phyloP scores from a whole-genome alignment of 2,113 vertebrate genomes.

The Crotalus viridis region DNA sequence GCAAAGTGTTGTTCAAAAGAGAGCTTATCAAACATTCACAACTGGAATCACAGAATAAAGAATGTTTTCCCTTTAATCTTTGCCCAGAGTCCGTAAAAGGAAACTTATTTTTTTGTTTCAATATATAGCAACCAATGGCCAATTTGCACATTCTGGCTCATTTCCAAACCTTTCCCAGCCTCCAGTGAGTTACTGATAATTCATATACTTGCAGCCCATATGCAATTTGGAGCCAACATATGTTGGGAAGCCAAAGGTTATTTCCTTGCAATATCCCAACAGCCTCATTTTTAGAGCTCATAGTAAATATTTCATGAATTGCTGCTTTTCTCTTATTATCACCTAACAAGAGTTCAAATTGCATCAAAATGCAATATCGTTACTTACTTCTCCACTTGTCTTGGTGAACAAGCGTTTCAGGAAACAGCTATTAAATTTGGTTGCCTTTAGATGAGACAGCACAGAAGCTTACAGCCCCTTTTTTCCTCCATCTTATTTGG shows the following conservation, averaged over 20 bases:
- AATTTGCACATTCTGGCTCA: slow-evolving; percentile 7
- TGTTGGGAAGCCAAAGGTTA: slow-evolving; percentile 15
- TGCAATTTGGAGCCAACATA: slow-evolving; percentile 4
- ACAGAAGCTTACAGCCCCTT: background rate
- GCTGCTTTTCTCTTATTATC: slow-evolving; percentile 15
- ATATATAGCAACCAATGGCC: background rate
- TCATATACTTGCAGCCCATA: background rate
- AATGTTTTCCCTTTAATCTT: background rate
- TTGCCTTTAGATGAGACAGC: background rate
- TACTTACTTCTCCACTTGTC: background rate
- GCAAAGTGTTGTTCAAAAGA: background rate
- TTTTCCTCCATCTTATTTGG: background rate
- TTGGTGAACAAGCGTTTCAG: background rate
- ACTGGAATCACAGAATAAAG: background rate
- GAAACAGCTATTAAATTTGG: background rate
- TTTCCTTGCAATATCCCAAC: slow-evolving; percentile 12
- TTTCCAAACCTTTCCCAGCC: background rate
- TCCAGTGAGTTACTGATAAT: background rate
- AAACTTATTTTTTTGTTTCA: background rate
- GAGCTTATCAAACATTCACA: background rate
- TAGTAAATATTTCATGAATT: slow-evolving; percentile 25
- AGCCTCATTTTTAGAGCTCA: background rate
- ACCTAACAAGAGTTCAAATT: background rate
- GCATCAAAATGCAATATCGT: background rate
- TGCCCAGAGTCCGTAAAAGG: background rate